Conservation (phyloP, 2,797 vertebrate species). For the Enteromius mattozi region DNA sequence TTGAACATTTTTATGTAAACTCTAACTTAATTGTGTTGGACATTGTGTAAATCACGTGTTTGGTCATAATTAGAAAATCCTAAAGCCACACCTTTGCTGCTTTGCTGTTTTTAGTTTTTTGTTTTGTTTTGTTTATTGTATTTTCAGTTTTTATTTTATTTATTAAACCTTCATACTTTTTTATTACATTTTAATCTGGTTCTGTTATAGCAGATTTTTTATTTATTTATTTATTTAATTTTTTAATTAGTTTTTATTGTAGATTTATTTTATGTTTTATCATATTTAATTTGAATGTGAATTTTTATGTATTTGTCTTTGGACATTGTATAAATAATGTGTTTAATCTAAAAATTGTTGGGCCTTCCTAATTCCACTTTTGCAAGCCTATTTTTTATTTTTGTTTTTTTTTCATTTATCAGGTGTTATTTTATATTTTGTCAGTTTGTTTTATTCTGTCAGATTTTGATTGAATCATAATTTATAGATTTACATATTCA, state of each 20-base stretch:
- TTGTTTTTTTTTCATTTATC: not conserved
- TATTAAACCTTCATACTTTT: not conserved
- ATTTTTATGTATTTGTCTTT: not conserved
- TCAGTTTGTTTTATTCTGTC: not conserved
- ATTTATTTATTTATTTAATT: not conserved
- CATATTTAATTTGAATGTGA: not conserved
- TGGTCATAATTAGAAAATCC: not conserved
- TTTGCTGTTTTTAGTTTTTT: too few relatives aligned
- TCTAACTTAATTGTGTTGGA: not conserved
- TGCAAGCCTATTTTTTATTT: not conserved
- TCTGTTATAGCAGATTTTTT: not conserved
- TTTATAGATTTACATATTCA: not conserved
- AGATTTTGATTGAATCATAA: not conserved
- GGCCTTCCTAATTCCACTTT: not conserved
- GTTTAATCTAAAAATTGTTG: not conserved
- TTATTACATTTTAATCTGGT: not conserved
- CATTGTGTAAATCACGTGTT: not conserved
- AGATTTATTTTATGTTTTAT: not conserved
- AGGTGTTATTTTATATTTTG: not conserved
- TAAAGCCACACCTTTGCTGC: not conserved
- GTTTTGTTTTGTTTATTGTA: too few relatives aligned
- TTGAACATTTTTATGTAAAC: too few relatives aligned
- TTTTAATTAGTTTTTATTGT: not conserved
- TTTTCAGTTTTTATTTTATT: not conserved
- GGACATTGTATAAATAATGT: not conserved